Evolutionary conservation across 2,888 invertebrate genomes (phyloP).

Genomic region (Erpobdella octoculata): DNA sequence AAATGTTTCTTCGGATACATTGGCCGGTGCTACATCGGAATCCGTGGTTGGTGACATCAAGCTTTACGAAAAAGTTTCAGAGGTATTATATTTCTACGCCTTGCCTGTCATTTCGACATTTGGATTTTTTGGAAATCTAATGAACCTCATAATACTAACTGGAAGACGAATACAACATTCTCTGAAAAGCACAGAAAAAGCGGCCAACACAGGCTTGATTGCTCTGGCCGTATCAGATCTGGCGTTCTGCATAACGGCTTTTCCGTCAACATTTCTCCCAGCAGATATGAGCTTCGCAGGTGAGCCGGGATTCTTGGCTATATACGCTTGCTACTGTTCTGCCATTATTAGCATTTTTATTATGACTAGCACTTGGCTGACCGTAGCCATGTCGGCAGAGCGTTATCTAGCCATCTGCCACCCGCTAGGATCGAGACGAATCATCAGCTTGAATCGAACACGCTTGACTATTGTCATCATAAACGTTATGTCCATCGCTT

Average conservation of each 20-base stretch:
- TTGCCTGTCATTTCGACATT: slow-evolving; percentile 37
- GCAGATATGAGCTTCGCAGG: slow-evolving; percentile 31
- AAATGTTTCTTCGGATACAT: too few relatives aligned
- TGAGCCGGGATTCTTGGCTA: slow-evolving; percentile 29
- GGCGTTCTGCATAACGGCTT: slow-evolving; percentile 51
- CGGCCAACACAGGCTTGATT: slow-evolving; percentile 58
- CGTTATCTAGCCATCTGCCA: slow-evolving; percentile 39
- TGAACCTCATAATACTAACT: slow-evolving; percentile 70
- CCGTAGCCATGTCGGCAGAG: slow-evolving; percentile 38
- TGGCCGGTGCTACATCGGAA: background rate
- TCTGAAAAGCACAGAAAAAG: slow-evolving; percentile 34
- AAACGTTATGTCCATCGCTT: slow-evolving; percentile 36
- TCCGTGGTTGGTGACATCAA: background rate
- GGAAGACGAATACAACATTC: slow-evolving; percentile 41
- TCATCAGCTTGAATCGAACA: slow-evolving; percentile 35
- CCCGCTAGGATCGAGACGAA: slow-evolving; percentile 36
- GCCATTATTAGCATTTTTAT: slow-evolving; percentile 48
- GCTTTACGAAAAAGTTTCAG: slow-evolving; percentile 34
- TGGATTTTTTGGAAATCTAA: slow-evolving; percentile 60
- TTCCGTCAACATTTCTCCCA: slow-evolving; percentile 38
- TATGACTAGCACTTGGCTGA: slow-evolving; percentile 62
- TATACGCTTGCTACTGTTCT: slow-evolving; percentile 38
- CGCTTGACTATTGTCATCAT: slow-evolving; percentile 37
- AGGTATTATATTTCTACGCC: slow-evolving; percentile 36
- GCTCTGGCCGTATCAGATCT: slow-evolving; percentile 72